These are phyloP conservation scores for Microctonus hyperodae DNA, from an alignment of 2,888 invertebrate genomes.

Conservation along the genomic window DNA sequence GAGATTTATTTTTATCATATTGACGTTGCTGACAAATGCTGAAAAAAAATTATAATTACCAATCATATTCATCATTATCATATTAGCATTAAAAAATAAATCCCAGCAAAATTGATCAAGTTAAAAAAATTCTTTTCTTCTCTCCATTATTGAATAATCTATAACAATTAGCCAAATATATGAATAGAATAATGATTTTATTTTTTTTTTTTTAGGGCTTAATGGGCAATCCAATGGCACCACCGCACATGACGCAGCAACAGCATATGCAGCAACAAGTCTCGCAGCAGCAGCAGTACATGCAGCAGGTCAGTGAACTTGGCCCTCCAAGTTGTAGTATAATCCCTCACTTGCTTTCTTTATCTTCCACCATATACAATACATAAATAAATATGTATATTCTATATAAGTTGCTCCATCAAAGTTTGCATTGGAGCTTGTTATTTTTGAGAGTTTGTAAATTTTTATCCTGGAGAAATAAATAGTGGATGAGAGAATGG, in stretches of 20 bases:
- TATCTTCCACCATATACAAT: neutral
- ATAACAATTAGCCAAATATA: slow-evolving; percentile 12
- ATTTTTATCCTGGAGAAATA: neutral
- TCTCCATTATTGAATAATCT: too few species aligned
- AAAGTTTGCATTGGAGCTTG: neutral
- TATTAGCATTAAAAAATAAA: too few species aligned
- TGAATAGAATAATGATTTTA: slow-evolving; percentile 23
- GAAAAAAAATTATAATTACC: neutral
- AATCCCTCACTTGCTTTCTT: neutral
- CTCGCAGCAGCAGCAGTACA: slow-evolving; percentile 61
- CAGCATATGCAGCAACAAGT: slow-evolving; percentile 60
- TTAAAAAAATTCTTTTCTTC: too few species aligned
- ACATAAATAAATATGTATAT: neutral
- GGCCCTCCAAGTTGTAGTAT: slow-evolving; percentile 28
- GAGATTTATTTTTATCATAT: too few species aligned
- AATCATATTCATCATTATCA: too few species aligned
- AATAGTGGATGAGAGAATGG: slow-evolving; percentile 2
- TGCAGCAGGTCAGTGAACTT: slow-evolving; percentile 60
- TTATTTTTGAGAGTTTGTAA: neutral
- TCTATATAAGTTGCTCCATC: slow-evolving; percentile 1
- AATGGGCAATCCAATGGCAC: slow-evolving; percentile 59
- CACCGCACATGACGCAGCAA: slow-evolving; percentile 58
- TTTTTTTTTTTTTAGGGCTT: slow-evolving; percentile 46
- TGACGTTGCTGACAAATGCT: neutral
- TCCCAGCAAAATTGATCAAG: too few species aligned